These are phyloP conservation scores for Tiliacea aurago DNA, from an alignment of 2,888 invertebrate species.

Conservation along the genomic window DNA sequence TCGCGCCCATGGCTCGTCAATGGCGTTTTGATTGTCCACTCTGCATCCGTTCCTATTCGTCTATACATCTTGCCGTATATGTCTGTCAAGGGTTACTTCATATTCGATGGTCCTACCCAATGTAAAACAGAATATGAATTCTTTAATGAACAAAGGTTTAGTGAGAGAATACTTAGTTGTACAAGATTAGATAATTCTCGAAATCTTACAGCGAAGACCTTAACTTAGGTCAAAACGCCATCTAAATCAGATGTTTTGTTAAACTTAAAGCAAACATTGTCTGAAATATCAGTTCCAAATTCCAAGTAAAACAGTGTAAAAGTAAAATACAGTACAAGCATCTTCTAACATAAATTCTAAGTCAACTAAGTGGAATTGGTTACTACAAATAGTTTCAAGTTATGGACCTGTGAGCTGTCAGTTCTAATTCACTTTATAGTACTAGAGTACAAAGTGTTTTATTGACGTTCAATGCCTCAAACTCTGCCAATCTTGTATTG, in stretches of 20 bases:
- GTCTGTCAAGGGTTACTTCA: constrained; percentile 25
- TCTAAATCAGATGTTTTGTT: neutral
- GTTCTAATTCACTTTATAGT: constrained; percentile 55
- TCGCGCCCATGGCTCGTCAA: constrained; percentile 72
- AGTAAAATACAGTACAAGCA: constrained; percentile 43
- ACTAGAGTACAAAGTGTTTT: constrained; percentile 46
- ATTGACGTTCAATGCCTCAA: constrained; percentile 54
- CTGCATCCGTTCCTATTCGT: constrained; percentile 42
- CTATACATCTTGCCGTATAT: constrained; percentile 37
- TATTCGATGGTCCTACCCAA: constrained; percentile 16
- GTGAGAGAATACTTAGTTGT: neutral
- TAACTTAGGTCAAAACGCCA: neutral
- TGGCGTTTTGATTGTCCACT: constrained; percentile 68
- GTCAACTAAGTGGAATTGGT: constrained; percentile 58
- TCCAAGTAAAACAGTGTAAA: constrained; percentile 36
- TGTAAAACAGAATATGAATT: neutral
- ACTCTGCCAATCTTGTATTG: constrained; percentile 50
- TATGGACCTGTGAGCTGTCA: constrained; percentile 51
- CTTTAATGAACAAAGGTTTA: neutral
- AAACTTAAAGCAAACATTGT: neutral
- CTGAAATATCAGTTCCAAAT: constrained; percentile 22
- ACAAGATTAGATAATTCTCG: neutral
- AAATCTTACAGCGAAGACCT: neutral
- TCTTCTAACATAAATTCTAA: constrained; percentile 60
- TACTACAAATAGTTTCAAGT: constrained; percentile 59